Conservation (phyloP, 2,113 vertebrate genomes). For the Takifugu bimaculatus region DNA sequence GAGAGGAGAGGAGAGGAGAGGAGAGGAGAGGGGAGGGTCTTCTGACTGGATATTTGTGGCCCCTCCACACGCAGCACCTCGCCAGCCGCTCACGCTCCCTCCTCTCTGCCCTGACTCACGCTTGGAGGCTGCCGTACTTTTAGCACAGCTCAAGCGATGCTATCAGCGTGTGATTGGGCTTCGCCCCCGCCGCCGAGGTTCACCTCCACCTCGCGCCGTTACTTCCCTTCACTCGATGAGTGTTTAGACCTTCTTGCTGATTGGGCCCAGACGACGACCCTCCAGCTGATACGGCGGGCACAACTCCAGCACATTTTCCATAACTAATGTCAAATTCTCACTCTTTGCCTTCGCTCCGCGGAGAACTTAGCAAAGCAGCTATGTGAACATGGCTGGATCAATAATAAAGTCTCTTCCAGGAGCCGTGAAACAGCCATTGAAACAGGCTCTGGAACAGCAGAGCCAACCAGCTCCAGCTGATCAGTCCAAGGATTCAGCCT, state of each 20-base stretch:
- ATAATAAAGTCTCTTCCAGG: slow-evolving; percentile 59
- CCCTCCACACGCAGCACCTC: slow-evolving; percentile 8
- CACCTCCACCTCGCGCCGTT: slow-evolving; percentile 58
- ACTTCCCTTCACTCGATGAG: slow-evolving; percentile 29
- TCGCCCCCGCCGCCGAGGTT: slow-evolving; percentile 46
- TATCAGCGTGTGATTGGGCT: slow-evolving; percentile 19
- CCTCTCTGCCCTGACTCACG: slow-evolving; percentile 26
- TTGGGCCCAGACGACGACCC: slow-evolving; percentile 37
- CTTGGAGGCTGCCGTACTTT: slow-evolving; percentile 7
- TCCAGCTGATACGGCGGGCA: background rate
- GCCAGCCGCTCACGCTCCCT: slow-evolving; percentile 24
- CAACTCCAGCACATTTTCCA: slow-evolving; percentile 22
- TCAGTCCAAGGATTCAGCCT: slow-evolving; percentile 34
- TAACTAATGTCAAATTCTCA: slow-evolving; percentile 40
- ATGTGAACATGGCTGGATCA: slow-evolving; percentile 56
- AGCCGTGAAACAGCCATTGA: slow-evolving; percentile 65
- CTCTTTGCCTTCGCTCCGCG: slow-evolving; percentile 36
- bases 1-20: no score
- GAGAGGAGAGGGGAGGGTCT: no score
- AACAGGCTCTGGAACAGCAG: slow-evolving; percentile 35
- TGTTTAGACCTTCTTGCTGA: slow-evolving; percentile 33
- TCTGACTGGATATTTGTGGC: background rate
- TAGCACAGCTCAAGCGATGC: slow-evolving; percentile 18
- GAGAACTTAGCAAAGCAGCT: slow-evolving; percentile 30
- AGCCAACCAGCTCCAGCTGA: slow-evolving; percentile 4